Percentiles rank a stretch among this genome's conserved stretches.
These are phyloP conservation scores for Thunnus thynnus DNA, from an alignment of 2,113 vertebrate species.

Conservation along the genomic window DNA sequence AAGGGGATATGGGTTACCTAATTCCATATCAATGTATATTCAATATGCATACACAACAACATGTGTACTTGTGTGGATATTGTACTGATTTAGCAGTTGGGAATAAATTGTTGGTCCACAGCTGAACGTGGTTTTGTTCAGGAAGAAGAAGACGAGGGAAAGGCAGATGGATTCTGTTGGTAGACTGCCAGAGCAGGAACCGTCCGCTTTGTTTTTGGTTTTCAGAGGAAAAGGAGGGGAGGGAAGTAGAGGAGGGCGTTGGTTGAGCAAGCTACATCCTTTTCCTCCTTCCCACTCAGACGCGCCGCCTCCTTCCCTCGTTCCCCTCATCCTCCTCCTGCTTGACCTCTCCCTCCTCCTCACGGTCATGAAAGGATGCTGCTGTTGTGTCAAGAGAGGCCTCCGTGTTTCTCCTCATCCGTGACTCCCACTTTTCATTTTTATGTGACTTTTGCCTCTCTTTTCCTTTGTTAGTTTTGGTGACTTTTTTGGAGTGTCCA, in stretches of 20 bases:
- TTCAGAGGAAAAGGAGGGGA: slow-evolving; percentile 72
- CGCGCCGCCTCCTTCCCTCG: slow-evolving; percentile 21
- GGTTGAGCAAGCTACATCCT: slow-evolving; percentile 75
- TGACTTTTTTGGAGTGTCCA: no score
- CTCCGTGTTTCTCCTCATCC: neutral
- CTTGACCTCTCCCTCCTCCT: slow-evolving; percentile 43
- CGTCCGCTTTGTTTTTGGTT: slow-evolving; percentile 69
- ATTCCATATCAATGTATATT: neutral
- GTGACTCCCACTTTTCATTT: no score
- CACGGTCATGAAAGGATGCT: slow-evolving; percentile 51
- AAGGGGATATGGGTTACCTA: no score
- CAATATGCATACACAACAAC: neutral
- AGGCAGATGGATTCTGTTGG: slow-evolving; percentile 67
- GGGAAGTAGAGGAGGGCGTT: slow-evolving; percentile 66
- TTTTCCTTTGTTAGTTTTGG: no score
- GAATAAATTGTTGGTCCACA: neutral
- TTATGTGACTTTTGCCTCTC: no score
- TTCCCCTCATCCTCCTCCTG: slow-evolving; percentile 16
- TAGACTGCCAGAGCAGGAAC: slow-evolving; percentile 70
- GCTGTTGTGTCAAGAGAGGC: slow-evolving; percentile 20
- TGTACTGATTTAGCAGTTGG: neutral
- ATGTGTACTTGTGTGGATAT: neutral
- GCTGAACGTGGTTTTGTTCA: slow-evolving; percentile 40
- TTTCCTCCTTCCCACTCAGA: slow-evolving; percentile 54
- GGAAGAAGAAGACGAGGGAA: slow-evolving; percentile 46